Conservation (phyloP, 1,140 invertebrate genomes). For the Lordiphosa stackelbergi region DNA sequence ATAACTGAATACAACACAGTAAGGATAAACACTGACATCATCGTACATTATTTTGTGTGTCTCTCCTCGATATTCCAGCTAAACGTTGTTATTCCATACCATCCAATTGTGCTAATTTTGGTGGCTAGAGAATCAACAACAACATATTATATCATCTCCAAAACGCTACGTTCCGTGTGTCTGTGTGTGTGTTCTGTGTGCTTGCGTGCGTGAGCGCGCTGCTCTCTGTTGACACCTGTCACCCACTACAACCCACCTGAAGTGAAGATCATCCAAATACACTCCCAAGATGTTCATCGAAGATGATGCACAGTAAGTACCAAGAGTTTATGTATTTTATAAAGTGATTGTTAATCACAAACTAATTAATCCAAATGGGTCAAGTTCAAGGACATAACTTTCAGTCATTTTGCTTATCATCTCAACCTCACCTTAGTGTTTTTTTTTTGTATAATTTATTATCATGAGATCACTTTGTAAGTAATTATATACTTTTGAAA, state of each 20-base stretch:
- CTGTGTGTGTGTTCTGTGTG: not conserved
- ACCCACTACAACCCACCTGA: constrained; percentile 3
- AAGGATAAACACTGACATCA: constrained; percentile 12
- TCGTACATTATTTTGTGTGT: not conserved
- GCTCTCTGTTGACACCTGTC: not conserved
- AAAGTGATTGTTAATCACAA: too few relatives aligned
- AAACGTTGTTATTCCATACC: constrained; percentile 20
- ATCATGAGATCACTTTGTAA: too few relatives aligned
- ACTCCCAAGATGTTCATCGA: constrained; percentile 75
- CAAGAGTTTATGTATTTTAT: too few relatives aligned
- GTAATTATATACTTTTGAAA: too few relatives aligned
- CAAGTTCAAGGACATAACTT: too few relatives aligned
- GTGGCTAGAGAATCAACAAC: constrained; percentile 8
- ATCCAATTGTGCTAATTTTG: constrained; percentile 16
- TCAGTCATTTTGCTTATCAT: too few relatives aligned
- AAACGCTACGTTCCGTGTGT: not conserved
- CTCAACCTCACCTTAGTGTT: too few relatives aligned
- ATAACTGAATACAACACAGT: constrained; percentile 9
- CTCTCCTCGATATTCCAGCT: too few relatives aligned
- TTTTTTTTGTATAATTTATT: too few relatives aligned
- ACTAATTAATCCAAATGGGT: too few relatives aligned
- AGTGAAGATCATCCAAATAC: constrained; percentile 15
- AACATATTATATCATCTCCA: constrained; percentile 7
- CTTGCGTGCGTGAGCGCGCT: constrained; percentile 3
- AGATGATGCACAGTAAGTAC: constrained; percentile 77